Base-by-base conservation (phyloP, 2,113 vertebrate species). In the Penelope pileata region DNA sequence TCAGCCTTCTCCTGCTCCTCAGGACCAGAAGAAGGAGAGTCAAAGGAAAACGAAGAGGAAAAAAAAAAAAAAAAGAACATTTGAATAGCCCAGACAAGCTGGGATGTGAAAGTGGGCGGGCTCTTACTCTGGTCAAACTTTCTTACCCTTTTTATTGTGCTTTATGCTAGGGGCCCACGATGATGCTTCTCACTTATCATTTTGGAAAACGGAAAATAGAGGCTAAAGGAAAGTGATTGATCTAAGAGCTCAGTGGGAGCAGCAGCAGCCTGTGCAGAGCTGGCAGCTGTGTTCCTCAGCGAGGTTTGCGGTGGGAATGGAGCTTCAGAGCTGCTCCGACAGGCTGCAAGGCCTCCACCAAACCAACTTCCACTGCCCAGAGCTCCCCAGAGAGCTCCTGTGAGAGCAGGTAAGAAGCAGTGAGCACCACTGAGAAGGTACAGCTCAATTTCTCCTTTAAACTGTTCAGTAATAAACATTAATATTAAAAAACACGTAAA, bases 401-500 rank as follows among this genome's bases (percentile, higher is more conserved):
- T 64, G 48, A 63, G 77, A n/a, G 42, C n/a, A 84, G 74, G 48
- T 60, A 58, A 83, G 63, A 27, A 36, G 36, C 7, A 86, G 36
- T 9, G 36, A 88, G 26, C 54, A 34, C 9, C 38, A 60, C 69
- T 70, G 40, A 67, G 77, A 95, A 91, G 24, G 36, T 80, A 43
- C 45, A 83, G 43, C n/a, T 24, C 2, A 2, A 70, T 15, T 36
- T 91, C 60, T 81, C 68, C 72, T 87, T 93, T 91, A 76, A 88
- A 89, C 15, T 47, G 11, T 62, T 87, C 67, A 53, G 32, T 63
- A 83, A 74, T 70, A 81, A 83, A 75, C 27, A 93, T 91, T 91
- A 95, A 92, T 90, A 91, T 80, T 85, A 29, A 93, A 95, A 91
- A 80, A 74, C 18, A 68, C 27, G 88, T 88, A 78, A 94, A 94